phyloP scores from a whole-genome alignment of 1,140 invertebrate species.

The Solenopsis fugax region DNA sequence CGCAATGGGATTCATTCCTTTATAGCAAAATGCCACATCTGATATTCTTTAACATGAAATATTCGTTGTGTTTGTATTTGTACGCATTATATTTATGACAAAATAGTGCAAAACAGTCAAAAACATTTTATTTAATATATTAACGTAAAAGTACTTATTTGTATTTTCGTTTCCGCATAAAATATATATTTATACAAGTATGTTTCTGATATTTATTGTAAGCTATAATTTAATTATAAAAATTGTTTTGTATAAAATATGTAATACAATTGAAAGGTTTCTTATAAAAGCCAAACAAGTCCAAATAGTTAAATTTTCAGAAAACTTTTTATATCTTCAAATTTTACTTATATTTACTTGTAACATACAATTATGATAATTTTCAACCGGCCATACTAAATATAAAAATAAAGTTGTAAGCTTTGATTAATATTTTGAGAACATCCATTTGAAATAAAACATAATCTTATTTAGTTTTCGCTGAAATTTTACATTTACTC shows the following conservation, averaged over 20 bases:
- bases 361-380: too few species aligned
- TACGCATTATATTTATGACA: background rate
- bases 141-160: background rate
- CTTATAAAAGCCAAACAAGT: too few species aligned
- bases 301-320: too few species aligned
- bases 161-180: background rate
- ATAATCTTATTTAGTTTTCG: too few species aligned
- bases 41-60: background rate
- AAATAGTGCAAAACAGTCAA: background rate
- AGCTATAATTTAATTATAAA: background rate
- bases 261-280: background rate
- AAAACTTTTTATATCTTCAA: too few species aligned
- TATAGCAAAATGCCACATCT: background rate
- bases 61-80: background rate
- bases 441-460: too few species aligned
- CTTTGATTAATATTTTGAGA: too few species aligned
- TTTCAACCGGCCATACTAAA: too few species aligned
- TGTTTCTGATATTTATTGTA: background rate
- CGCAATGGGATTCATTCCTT: background rate
- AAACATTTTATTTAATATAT: slow-evolving; percentile 6
- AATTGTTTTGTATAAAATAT: background rate
- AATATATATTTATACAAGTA: background rate
- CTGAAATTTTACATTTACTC: too few species aligned
- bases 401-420: too few species aligned
- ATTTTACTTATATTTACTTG: too few species aligned